Evolutionary conservation across 2,797 vertebrate species (phyloP), one percentile per base, ranked within the genome.

Genomic region (Helostoma temminkii): DNA sequence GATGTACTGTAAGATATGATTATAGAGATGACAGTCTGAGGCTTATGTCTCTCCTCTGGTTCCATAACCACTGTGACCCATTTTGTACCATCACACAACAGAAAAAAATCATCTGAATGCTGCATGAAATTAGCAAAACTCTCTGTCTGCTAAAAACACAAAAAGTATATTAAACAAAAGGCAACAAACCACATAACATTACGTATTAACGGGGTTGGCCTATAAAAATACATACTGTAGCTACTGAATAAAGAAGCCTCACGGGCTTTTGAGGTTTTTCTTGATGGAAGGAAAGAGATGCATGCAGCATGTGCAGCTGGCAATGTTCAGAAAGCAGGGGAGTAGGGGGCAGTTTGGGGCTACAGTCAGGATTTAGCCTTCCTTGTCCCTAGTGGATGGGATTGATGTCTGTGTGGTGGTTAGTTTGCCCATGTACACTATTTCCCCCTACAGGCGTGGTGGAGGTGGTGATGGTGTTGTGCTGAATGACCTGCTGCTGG

Each of bases 401-500:
- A 82, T 98, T 98, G 93, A 98, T 96, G 93, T 99, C 97, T 95
- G 96, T 98, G 95, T 95, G 95, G 92, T 98, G 97, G 92, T 96
- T 98, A 89, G 97, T 93, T 84, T 96, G 96, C 72, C 94, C 96
- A 66, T 96, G 96, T 74, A 95, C 94, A 68, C 93, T 93, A 90
- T 94, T 95, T 90, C 96, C 96, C 83, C 95, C 96, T 94, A 96
- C 93, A 26, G 91, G 83, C 0, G 96, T 95, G 37, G 97, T 98
- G 89, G 98, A 98, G 80, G 98, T 99, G 39, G 96, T 99, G 92
- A 99, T 97, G 94, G 96, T 99, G 93, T 98, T 98, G 95, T 99
- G 98, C 93, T 99, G 98, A 90, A 99, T 99, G 94, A 99, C 97
- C 89, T 98, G 98, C 90, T 99, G 97, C 93, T 99, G 98, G 67